phyloP scores from a whole-genome alignment of 2,888 invertebrate species.

The Boloria euphrosyne region DNA sequence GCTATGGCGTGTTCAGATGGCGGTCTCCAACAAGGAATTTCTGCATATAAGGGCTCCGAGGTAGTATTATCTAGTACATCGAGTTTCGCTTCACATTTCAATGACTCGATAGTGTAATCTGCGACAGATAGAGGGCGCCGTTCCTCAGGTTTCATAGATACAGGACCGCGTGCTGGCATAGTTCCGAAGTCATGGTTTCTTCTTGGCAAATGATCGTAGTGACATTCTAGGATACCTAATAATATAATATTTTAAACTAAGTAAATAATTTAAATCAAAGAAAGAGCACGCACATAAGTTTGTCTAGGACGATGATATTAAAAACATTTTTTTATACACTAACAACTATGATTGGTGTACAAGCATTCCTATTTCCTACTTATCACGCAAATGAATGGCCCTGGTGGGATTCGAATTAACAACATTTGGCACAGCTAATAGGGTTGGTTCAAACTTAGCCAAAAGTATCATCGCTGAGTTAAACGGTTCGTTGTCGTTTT shows the following conservation, averaged over 20 bases:
- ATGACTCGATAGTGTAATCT: slow-evolving; percentile 70
- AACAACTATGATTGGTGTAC: no score
- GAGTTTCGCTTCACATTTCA: slow-evolving; percentile 73
- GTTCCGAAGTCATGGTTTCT: slow-evolving; percentile 64
- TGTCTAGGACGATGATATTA: no score
- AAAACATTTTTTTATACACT: no score
- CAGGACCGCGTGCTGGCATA: slow-evolving; percentile 53
- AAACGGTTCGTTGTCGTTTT: neutral
- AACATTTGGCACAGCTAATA: no score
- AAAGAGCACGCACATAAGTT: neutral
- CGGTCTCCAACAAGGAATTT: slow-evolving; percentile 83
- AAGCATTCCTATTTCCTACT: no score
- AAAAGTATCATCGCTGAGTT: no score
- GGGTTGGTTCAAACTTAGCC: no score
- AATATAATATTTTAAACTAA: slow-evolving; percentile 25
- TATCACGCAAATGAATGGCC: no score
- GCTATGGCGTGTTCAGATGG: slow-evolving; percentile 75
- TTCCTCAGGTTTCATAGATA: slow-evolving; percentile 57
- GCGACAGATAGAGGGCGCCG: slow-evolving; percentile 59
- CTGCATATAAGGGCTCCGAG: slow-evolving; percentile 85
- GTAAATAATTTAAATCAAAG: neutral
- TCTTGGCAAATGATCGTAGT: slow-evolving; percentile 84
- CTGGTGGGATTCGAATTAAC: no score
- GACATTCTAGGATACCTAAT: slow-evolving; percentile 81
- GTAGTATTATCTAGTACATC: slow-evolving; percentile 68